These are phyloP conservation scores for Trichosurus vulpecula DNA, from an alignment of 2,797 vertebrate genomes.

Conservation along the genomic window DNA sequence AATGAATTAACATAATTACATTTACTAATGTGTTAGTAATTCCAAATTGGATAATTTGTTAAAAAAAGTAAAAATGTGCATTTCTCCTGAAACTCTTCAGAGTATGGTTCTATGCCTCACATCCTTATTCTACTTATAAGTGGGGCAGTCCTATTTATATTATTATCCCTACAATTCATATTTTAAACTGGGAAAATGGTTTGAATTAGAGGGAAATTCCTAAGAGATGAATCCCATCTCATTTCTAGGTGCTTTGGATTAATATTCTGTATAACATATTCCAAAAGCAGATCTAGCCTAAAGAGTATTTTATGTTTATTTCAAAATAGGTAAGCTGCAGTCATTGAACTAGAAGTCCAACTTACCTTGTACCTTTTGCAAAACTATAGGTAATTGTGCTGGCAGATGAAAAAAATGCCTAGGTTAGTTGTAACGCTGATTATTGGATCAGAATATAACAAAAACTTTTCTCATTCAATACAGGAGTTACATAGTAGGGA, in stretches of 20 bases:
- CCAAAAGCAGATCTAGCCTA: background rate
- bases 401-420: conserved; percentile 36
- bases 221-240: background rate
- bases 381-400: background rate
- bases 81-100: background rate
- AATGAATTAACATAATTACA: background rate
- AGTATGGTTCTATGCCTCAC: background rate
- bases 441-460: background rate
- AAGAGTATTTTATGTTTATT: background rate
- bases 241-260: background rate
- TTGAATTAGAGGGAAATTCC: background rate
- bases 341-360: background rate
- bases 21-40: background rate
- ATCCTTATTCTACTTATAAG: background rate
- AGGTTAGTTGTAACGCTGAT: conserved; percentile 25
- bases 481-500: background rate
- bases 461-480: conserved; percentile 6
- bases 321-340: background rate
- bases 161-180: background rate
- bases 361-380: background rate
- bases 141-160: background rate
- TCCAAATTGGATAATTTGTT: background rate
- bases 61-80: background rate
- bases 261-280: background rate
- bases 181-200: background rate